Base-by-base conservation (phyloP, 2,797 vertebrate species). In the Oreochromis grahami region DNA sequence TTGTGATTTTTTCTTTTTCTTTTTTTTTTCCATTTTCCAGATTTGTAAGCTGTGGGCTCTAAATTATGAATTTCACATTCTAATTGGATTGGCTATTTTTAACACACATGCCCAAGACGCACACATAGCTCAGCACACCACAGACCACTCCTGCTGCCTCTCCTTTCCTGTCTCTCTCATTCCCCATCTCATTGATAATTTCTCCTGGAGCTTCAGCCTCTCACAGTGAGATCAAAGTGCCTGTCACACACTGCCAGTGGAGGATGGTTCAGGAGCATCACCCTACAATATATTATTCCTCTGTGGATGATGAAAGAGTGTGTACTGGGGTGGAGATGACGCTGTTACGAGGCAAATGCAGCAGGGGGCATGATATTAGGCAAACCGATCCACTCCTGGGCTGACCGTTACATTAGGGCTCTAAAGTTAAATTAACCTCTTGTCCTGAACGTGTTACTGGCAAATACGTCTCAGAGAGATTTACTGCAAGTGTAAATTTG, bases 101-200 rank as follows among this genome's bases (percentile, higher is more conserved):
- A 81, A 80, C 58, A 81, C 29, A 17, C 36, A 29, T 19, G 43
- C 53, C 19, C 36, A 70, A 72, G 51, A 82, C 51, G 76, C 78
- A 65, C 76, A 68, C 45, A 72, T 70, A 70, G 65, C 45, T 36
- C 52, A 55, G 53, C 53, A 65, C 36, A 58, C 55, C 29, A 5
- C 32, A 63, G 55, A 85, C 52, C 36, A 15, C 81, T 77, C 56
- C 50, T 68, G 79, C 45, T 58, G 81, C 38, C 50, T 82, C 77
- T 50, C 81, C 86, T 55, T 82, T 74, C 79, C 85, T 91, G 83
- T 90, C 89, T 90, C 90, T 90, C 92, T 86, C 88, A 77, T 60
- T 82, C 82, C 86, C 50, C 83, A 86, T 94, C 94, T 95, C 94
- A 95, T 96, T 96, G 96, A 96, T 96, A 96, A 96, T 96, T 96